Evolutionary conservation across 1,140 invertebrate genomes (phyloP).

Genomic region (Drosophila neocordata): DNA sequence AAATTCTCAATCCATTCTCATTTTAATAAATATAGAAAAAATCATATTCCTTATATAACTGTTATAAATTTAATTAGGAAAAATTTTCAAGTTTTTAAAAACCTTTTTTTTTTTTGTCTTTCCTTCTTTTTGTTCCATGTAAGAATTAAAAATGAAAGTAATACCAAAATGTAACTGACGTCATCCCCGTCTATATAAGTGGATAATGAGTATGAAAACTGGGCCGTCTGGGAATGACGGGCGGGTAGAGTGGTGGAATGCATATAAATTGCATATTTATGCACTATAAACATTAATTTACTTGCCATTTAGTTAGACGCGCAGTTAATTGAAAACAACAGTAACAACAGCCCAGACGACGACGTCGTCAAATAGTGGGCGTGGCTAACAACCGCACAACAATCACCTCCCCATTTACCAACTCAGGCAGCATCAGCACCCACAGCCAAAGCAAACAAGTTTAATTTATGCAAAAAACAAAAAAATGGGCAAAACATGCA

Average conservation of each 20-base stretch:
- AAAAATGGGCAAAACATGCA: slow-evolving; percentile 51
- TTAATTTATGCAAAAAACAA: slow-evolving; percentile 65
- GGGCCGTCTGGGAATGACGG: background rate
- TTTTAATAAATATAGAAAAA: too few relatives aligned
- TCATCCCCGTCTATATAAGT: background rate
- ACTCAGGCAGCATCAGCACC: slow-evolving; percentile 10
- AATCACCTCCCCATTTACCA: background rate
- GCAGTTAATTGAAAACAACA: slow-evolving; percentile 74
- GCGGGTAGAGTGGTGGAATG: background rate
- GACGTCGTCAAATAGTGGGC: slow-evolving; percentile 22
- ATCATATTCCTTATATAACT: too few relatives aligned
- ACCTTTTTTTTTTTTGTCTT: too few relatives aligned
- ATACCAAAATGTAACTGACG: too few relatives aligned
- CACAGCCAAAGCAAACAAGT: slow-evolving; percentile 55
- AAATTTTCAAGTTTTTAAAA: too few relatives aligned
- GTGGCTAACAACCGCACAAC: background rate
- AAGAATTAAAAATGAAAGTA: too few relatives aligned
- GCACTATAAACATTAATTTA: slow-evolving; percentile 77
- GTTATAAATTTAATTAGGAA: too few relatives aligned
- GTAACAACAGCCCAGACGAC: slow-evolving; percentile 44
- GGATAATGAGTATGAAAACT: background rate
- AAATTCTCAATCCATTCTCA: too few relatives aligned
- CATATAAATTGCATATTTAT: slow-evolving; percentile 73
- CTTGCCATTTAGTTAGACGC: slow-evolving; percentile 73
- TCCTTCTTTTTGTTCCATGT: too few relatives aligned